A percentile compares a stretch with the other conserved stretches of the same genome.
Evolutionary conservation across 2,888 invertebrate species (phyloP).

Genomic region (Ceramica pisi): DNA sequence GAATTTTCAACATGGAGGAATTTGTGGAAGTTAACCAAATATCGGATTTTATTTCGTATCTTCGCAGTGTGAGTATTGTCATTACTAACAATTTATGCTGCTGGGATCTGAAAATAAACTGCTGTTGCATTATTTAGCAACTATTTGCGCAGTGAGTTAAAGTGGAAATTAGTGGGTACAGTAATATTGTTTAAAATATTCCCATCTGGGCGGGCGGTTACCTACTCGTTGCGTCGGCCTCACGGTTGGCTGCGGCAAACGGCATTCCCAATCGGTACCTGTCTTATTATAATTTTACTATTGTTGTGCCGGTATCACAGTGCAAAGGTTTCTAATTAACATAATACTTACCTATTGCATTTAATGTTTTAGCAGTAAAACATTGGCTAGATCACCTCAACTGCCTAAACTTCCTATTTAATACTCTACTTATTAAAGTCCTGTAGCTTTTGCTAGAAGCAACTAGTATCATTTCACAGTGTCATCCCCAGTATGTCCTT

Average conservation of each 20-base stretch:
- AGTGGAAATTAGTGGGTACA: constrained; percentile 8
- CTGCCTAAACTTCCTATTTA: not conserved
- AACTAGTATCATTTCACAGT: not conserved
- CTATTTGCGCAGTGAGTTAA: not conserved
- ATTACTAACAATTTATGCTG: constrained; percentile 7
- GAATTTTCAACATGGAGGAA: constrained; percentile 86
- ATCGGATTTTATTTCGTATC: constrained; percentile 94
- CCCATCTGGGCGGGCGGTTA: constrained; percentile 37
- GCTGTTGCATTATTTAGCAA: constrained; percentile 13
- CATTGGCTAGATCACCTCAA: not conserved
- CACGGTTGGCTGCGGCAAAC: constrained; percentile 31
- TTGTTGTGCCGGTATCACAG: constrained; percentile 51
- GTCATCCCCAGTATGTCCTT: not conserved
- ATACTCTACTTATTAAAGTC: not conserved
- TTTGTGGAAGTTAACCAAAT: constrained; percentile 94
- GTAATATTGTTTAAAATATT: constrained; percentile 20
- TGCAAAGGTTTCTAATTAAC: constrained; percentile 55
- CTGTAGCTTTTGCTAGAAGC: not conserved
- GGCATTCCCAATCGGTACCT: constrained; percentile 19
- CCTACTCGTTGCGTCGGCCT: constrained; percentile 35
- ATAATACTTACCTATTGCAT: constrained; percentile 12
- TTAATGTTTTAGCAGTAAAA: not conserved
- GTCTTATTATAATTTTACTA: constrained; percentile 50
- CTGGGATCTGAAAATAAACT: constrained; percentile 20
- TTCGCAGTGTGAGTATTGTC: constrained; percentile 93